Conservation (phyloP, 2,888 invertebrate species). For the Pseudococcus longispinus region DNA sequence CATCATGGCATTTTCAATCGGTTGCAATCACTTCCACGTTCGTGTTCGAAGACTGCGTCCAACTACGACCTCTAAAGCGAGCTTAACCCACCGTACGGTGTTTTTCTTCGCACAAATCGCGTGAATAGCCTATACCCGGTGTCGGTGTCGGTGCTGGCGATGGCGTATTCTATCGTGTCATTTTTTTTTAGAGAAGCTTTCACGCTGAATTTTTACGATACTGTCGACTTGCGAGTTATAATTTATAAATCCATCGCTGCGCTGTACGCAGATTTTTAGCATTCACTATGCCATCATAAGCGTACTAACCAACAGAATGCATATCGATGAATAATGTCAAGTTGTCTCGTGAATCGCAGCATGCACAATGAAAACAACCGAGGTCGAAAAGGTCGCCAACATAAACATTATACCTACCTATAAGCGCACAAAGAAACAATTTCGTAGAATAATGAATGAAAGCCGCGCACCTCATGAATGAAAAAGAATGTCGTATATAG, state of each 20-base stretch:
- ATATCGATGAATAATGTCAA: slow-evolving; percentile 30
- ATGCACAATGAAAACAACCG: slow-evolving; percentile 32
- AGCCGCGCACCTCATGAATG: slow-evolving; percentile 48
- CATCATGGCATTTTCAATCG: neutral
- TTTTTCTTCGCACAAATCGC: neutral
- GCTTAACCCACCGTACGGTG: neutral
- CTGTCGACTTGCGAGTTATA: neutral
- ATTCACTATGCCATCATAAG: neutral
- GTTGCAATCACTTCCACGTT: neutral
- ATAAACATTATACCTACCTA: slow-evolving; percentile 22
- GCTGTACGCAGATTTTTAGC: neutral
- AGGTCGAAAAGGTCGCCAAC: slow-evolving; percentile 33
- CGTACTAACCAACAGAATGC: neutral
- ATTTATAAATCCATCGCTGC: neutral
- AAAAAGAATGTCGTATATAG: slow-evolving; percentile 50
- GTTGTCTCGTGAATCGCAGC: slow-evolving; percentile 1
- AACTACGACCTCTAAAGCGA: neutral
- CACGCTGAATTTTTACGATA: slow-evolving; percentile 18
- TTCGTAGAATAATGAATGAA: slow-evolving; percentile 52
- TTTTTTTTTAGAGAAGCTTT: neutral
- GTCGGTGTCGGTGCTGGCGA: no score
- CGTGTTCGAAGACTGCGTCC: neutral
- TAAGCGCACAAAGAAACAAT: slow-evolving; percentile 42
- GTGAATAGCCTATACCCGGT: neutral
- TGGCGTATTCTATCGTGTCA: neutral